Base-by-base conservation (phyloP, 2,888 invertebrate genomes). In the Agriopis marginaria region DNA sequence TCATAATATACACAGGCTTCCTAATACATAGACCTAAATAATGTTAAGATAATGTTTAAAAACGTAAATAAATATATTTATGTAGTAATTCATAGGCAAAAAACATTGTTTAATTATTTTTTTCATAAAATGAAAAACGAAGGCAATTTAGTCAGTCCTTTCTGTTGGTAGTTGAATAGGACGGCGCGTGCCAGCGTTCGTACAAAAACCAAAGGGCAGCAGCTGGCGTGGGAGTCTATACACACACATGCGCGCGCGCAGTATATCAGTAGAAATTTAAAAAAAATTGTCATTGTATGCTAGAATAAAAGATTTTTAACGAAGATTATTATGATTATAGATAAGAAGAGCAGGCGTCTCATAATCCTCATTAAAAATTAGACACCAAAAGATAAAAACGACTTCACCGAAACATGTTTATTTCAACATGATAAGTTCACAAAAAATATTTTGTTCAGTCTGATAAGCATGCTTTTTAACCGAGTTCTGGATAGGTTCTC, bases 221-320 rank as follows among this genome's bases (percentile, higher is more conserved):
- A 92, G 92, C 92, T 92, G 92, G 87, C 89, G 91, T 89, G 85
- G 91, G 89, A 79, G 90, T 79, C 60, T 42, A 51, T 6, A 49
- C n/a, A 59, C 85, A 81, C 75, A 82, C 73, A 78, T 74, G 79
- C 70, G 68, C 17, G 72, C 14, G 64, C 63, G 63, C 66, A 42
- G 12, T 59, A 68, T 59, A 64, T 67, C 59, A 55, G 68, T 45
- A 45, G 44, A 55, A 50, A 56, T 7, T 17, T 5, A 40, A 45
- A 51, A 63, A 63, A 67, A 14, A 23, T 0, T 50, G 39, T 23
- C 17, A 63, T n/a, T 56, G 58, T 58, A 40, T 51, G 7, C 5
- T 12, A 12, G 45, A 12, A 45, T 12, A 45, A 5, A 10, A 45
- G 11, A 11, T 45, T 45, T 45, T 45, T 45, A 45, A 45, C 45